A percentile compares a stretch with the other conserved stretches of the same genome.
These are phyloP conservation scores for Formicarius rufipectus DNA, from an alignment of 2,113 vertebrate species.

Conservation along the genomic window DNA sequence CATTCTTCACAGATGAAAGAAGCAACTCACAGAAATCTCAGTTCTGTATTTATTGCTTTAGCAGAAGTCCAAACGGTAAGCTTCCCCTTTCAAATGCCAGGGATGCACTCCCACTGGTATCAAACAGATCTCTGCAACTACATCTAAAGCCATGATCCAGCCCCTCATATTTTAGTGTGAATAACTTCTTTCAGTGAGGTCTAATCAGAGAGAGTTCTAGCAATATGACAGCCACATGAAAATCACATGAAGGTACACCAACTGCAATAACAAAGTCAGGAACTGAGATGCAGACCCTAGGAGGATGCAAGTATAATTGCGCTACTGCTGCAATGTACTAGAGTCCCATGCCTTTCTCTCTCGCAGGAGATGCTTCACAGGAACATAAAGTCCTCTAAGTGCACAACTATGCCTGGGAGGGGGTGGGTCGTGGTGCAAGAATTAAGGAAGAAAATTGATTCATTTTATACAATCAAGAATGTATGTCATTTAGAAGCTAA, in stretches of 20 bases:
- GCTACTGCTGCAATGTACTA: background rate
- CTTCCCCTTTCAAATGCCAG: background rate
- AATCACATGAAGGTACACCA: background rate
- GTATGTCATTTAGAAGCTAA: background rate
- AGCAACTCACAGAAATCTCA: background rate
- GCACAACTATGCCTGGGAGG: accelerated
- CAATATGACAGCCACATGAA: conserved; percentile 11
- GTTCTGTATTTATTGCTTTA: background rate
- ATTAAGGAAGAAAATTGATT: too few species aligned
- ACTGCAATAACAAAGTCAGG: background rate
- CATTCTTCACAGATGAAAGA: background rate
- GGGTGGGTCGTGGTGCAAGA: too few species aligned
- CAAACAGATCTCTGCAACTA: background rate
- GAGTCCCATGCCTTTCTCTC: background rate
- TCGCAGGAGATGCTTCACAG: background rate
- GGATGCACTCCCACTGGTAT: background rate
- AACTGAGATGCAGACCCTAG: background rate
- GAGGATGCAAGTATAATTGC: background rate
- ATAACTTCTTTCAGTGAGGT: background rate
- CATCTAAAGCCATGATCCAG: background rate
- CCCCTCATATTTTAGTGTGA: background rate
- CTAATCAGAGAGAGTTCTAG: background rate
- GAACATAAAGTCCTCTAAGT: background rate
- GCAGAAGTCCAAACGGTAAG: background rate
- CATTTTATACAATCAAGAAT: background rate